A percentile compares a stretch with the other conserved stretches of the same genome.
Conservation (phyloP, 2,797 vertebrate genomes). For the Corythornis leucogaster region DNA sequence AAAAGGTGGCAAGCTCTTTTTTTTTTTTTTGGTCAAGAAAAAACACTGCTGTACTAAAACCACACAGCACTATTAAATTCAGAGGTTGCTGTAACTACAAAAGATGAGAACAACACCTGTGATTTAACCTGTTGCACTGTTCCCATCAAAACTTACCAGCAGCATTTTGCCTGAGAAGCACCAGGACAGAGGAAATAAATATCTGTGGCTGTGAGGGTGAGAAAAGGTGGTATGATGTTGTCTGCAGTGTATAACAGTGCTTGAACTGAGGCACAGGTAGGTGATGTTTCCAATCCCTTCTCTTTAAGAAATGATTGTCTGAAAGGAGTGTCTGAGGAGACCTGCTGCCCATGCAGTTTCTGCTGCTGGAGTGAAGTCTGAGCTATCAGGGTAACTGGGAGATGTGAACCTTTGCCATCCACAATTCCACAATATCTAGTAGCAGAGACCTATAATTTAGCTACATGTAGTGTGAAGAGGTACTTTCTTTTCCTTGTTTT, state of each 20-base stretch:
- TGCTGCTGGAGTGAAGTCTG: not conserved
- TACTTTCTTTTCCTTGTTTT: not conserved
- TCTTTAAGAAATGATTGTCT: not conserved
- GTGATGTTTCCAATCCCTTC: not conserved
- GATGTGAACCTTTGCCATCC: not conserved
- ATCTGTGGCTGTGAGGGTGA: not conserved
- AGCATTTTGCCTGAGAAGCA: not conserved
- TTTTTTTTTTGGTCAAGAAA: not conserved
- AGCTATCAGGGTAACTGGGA: not conserved
- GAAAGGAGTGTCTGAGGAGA: not conserved
- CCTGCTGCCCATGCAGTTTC: not conserved
- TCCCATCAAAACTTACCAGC: not conserved
- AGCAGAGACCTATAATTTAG: not conserved
- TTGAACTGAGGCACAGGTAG: not conserved
- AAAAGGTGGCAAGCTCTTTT: slow-evolving; percentile 19
- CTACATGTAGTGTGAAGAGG: not conserved
- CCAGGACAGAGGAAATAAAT: not conserved
- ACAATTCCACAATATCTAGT: not conserved
- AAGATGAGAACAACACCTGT: not conserved
- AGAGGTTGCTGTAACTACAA: not conserved
- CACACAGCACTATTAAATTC: not conserved
- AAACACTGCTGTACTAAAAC: slow-evolving; percentile 24
- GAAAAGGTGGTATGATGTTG: not conserved
- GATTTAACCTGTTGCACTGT: not conserved
- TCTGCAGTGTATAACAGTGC: not conserved